phyloP scores from a whole-genome alignment of 2,113 vertebrate genomes.

The Saguinus midas region DNA sequence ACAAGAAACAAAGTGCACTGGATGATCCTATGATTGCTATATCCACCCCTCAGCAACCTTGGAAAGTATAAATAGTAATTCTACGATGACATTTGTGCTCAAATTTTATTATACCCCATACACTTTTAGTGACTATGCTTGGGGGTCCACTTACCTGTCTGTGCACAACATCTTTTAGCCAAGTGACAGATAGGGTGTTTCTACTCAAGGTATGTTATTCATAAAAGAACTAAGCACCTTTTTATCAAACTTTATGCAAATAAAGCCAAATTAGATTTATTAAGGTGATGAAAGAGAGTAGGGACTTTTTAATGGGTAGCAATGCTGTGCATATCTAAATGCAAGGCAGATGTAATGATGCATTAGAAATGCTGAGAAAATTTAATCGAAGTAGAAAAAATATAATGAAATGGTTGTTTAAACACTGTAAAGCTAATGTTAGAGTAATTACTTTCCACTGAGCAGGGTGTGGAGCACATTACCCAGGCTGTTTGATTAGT shows the following conservation, averaged over 20 bases:
- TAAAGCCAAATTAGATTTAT: slow-evolving; percentile 83
- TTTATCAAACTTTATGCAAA: slow-evolving; percentile 80
- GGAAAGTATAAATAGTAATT: background rate
- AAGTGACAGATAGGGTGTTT: slow-evolving; percentile 57
- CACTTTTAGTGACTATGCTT: background rate
- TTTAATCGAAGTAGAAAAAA: slow-evolving; percentile 85
- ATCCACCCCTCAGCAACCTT: background rate
- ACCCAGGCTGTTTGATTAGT: slow-evolving; percentile 83
- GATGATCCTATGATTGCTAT: background rate
- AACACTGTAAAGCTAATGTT: slow-evolving; percentile 85
- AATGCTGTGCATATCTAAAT: slow-evolving; percentile 81
- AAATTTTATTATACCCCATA: slow-evolving; percentile 10
- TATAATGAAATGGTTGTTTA: slow-evolving; percentile 88
- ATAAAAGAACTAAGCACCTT: slow-evolving; percentile 67
- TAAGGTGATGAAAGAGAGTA: slow-evolving; percentile 80
- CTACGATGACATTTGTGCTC: background rate
- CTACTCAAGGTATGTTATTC: slow-evolving; percentile 65
- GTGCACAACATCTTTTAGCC: slow-evolving; percentile 62
- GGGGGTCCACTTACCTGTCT: background rate
- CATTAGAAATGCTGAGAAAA: slow-evolving; percentile 85
- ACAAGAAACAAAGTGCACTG: slow-evolving; percentile 47
- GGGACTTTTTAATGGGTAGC: slow-evolving; percentile 80
- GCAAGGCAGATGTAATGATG: slow-evolving; percentile 87
- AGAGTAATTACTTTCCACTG: slow-evolving; percentile 85
- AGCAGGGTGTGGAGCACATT: slow-evolving; percentile 77